Percentiles rank a stretch among this genome's conserved stretches.
Evolutionary conservation across 2,797 vertebrate species (phyloP).

Genomic region (Hydrolagus colliei): DNA sequence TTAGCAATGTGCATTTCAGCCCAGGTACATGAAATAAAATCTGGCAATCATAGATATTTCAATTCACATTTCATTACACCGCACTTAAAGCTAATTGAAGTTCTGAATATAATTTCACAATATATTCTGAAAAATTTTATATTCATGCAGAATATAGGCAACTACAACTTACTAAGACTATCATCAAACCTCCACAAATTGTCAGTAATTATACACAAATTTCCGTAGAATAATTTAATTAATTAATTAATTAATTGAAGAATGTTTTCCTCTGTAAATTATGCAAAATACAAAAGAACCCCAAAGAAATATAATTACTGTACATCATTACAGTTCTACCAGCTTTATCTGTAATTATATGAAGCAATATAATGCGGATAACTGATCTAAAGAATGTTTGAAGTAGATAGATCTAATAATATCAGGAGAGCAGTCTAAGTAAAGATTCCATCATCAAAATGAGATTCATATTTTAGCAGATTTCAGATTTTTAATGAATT

Average conservation of each 20-base stretch:
- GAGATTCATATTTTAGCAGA: too few species aligned
- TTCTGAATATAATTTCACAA: neutral
- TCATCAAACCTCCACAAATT: neutral
- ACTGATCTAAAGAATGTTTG: too few species aligned
- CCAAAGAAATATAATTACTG: neutral
- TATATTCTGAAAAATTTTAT: neutral
- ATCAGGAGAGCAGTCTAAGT: too few species aligned
- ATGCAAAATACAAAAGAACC: neutral
- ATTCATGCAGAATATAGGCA: neutral
- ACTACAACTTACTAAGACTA: neutral
- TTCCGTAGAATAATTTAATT: neutral
- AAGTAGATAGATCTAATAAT: too few species aligned
- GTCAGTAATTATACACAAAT: neutral
- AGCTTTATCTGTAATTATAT: neutral
- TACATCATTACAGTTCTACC: neutral
- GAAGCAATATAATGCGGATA: too few species aligned
- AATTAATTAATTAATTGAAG: neutral
- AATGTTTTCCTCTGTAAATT: neutral
- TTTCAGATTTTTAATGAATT: too few species aligned
- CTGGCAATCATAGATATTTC: neutral
- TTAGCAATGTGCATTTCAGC: neutral
- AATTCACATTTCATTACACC: neutral
- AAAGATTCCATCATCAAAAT: too few species aligned
- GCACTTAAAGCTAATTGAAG: conserved; percentile 10
- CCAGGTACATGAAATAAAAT: neutral